Evolutionary conservation across 2,888 invertebrate species (phyloP).

Genomic region (Desoria tigrina): DNA sequence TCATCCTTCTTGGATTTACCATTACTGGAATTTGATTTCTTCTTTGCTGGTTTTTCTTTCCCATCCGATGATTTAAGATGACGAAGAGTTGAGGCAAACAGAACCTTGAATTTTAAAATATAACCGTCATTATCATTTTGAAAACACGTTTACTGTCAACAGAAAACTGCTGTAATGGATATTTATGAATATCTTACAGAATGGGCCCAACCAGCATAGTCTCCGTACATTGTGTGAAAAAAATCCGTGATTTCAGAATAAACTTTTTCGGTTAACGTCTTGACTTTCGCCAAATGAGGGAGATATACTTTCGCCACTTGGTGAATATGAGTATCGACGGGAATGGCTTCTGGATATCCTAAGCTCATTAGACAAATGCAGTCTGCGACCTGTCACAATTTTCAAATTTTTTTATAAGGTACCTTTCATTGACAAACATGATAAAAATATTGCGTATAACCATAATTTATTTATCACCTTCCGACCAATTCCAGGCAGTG

Average conservation of each 20-base stretch:
- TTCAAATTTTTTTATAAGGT: constrained; percentile 26
- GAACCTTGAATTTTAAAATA: constrained; percentile 27
- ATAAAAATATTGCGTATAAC: not conserved
- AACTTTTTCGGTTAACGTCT: constrained; percentile 76
- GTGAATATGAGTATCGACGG: constrained; percentile 94
- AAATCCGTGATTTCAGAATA: constrained; percentile 83
- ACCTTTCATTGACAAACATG: not conserved
- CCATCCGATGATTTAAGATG: constrained; percentile 22
- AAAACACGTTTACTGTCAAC: not conserved
- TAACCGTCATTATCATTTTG: no score
- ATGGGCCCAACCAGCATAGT: constrained; percentile 92
- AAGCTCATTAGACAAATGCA: constrained; percentile 97
- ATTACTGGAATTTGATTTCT: no score
- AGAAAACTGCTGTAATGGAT: constrained; percentile 38
- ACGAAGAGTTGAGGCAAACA: constrained; percentile 46
- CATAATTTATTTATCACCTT: constrained; percentile 68
- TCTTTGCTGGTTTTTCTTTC: not conserved
- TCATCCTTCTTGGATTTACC: not conserved
- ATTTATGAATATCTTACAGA: constrained; percentile 66
- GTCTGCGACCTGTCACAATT: constrained; percentile 85
- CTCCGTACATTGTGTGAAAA: constrained; percentile 78
- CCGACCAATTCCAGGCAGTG: constrained; percentile 85
- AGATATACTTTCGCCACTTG: constrained; percentile 84
- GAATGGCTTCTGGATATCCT: constrained; percentile 81
- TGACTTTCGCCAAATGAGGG: constrained; percentile 71